Conservation (phyloP, 2,888 invertebrate species). For the Leptopilina syphax region DNA sequence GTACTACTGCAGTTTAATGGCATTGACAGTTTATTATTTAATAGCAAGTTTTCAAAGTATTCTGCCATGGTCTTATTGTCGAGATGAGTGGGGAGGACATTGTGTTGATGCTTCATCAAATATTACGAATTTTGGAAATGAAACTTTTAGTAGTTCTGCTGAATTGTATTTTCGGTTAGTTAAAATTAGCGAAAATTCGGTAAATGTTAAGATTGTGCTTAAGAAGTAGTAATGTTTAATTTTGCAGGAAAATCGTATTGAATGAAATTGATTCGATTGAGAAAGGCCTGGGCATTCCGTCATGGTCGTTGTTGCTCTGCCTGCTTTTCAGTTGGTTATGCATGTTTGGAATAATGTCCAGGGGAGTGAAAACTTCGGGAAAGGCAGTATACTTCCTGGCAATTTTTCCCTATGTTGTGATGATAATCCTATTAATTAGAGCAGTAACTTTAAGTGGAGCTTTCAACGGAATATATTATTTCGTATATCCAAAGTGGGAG, state of each 20-base stretch:
- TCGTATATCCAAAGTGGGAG: conserved; percentile 82
- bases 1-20: conserved; percentile 77
- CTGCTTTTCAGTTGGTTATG: conserved; percentile 78
- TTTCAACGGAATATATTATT: conserved; percentile 81
- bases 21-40: conserved; percentile 76
- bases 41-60: conserved; percentile 73
- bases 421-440: conserved; percentile 82
- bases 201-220: not conserved
- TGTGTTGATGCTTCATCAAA: conserved; percentile 60
- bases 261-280: conserved; percentile 78
- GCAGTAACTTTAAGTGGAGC: conserved; percentile 85
- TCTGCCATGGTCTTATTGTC: conserved; percentile 76
- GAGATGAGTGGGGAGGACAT: conserved; percentile 66
- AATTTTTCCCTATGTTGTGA: conserved; percentile 85
- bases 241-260: conserved; percentile 78
- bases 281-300: conserved; percentile 80
- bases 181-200: not conserved
- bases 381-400: conserved; percentile 90
- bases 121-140: not conserved
- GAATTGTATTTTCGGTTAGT: conserved; percentile 68
- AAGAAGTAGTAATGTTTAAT: conserved; percentile 30
- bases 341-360: conserved; percentile 82
- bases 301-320: conserved; percentile 78
- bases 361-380: conserved; percentile 86
- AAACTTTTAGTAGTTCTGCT: conserved; percentile 61